Evolutionary conservation across 2,888 invertebrate genomes (phyloP), one percentile per base, ranked within the genome.

Genomic region (Branchellion lobata): DNA sequence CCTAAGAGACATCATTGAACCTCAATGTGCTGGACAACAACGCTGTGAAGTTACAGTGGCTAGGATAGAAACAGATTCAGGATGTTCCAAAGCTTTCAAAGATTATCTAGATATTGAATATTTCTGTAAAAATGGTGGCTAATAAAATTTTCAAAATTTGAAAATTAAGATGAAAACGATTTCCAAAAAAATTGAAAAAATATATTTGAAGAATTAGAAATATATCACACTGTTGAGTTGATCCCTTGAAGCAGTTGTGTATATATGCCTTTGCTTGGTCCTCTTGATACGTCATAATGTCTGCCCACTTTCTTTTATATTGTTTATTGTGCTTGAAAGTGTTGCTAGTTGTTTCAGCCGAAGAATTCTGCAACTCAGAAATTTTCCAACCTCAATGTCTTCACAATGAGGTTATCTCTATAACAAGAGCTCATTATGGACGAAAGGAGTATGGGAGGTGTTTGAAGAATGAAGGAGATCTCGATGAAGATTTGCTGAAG

Each of bases 361-460:
- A 75, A 1, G 75, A 75, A 31, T 75, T 53, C 31, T 75, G 75
- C 53, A 53, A 51, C 31, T 53, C 51, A 11, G 75, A 75, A 27
- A 51, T 31, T 21, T 75, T 75, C 31, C 51, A 75, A 57, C 75
- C 75, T 21, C 21, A 40, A 3, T 75, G 75, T 34, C 1, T 27
- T 31, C 11, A 2, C 11, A 75, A 75, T 33, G 75, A 75, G 51
- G 40, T 75, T 40, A 29, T 75, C 29, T 21, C 29, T 14, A 75
- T 75, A 51, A 33, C n/a, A 75, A 51, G 51, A 27, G 51, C 75
- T 21, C n/a, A 36, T 27, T 75, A 29, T 29, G 51, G 75, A 21
- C 40, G 75, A 47, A 75, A 33, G 33, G n/a, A 33, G 0, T 24
- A 51, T 24, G 75, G 75, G 2, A 75, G 53, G 29, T 75, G 75